Evolutionary conservation across 92 coral and sea anemone genomes (phyloP).

Genomic region (Epizoanthus ramosus): DNA sequence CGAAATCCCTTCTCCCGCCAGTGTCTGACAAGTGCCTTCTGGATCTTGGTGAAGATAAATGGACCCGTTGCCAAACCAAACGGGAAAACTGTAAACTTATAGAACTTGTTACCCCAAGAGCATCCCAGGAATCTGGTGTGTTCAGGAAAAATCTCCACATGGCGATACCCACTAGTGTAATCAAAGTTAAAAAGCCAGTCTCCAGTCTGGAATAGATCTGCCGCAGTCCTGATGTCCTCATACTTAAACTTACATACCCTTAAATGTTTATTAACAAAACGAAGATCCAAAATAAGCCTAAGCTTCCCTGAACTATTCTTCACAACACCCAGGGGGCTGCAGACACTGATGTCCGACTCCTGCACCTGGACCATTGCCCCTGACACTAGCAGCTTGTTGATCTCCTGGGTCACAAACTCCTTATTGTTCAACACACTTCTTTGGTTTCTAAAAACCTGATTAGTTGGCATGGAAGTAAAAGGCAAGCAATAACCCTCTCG

Average conservation of each 20-base stretch:
- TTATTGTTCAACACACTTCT: constrained; percentile 29
- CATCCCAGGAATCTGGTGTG: constrained; percentile 45
- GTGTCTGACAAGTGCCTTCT: constrained; percentile 46
- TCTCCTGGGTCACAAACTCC: constrained; percentile 51
- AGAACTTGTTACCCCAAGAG: constrained; percentile 48
- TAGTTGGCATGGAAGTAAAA: constrained; percentile 44
- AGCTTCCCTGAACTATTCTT: constrained; percentile 38
- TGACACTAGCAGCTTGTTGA: constrained; percentile 40
- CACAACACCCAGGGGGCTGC: constrained; percentile 55
- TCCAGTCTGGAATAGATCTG: constrained; percentile 40
- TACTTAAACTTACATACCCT: constrained; percentile 44
- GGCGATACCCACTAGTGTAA: constrained; percentile 59
- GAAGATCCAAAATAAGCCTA: constrained; percentile 53
- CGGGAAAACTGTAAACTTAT: constrained; percentile 60
- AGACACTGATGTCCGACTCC: constrained; percentile 34
- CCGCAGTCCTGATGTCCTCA: constrained; percentile 49
- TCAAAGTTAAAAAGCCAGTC: constrained; percentile 49
- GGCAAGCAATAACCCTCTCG: constrained; percentile 55
- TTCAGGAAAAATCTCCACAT: constrained; percentile 30
- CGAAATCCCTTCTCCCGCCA: constrained; percentile 55
- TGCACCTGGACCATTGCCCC: constrained; percentile 43
- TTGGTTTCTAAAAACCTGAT: constrained; percentile 44
- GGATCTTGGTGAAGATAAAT: constrained; percentile 54
- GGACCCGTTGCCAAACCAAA: constrained; percentile 65
- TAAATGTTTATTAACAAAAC: constrained; percentile 47